Evolutionary conservation across 2,888 invertebrate species (phyloP), one percentile per base, ranked within the genome.

Genomic region (Aproaerema taeniolella): DNA sequence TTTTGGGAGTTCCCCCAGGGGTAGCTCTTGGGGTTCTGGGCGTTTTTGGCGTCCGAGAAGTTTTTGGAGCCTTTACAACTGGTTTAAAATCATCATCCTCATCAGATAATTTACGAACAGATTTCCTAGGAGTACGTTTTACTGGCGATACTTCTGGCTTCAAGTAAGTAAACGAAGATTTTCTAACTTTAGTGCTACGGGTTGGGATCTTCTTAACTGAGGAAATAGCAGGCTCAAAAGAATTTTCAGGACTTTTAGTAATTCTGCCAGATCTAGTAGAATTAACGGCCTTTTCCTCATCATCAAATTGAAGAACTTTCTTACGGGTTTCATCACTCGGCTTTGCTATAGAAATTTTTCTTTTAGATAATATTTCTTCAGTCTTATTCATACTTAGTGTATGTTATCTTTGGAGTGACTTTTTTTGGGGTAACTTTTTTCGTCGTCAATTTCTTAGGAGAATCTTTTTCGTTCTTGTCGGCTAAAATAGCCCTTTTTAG

Each of bases 401-500:
- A 30, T 24, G 76, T 69, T 24, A 46, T 16, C 45, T 62, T 70
- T 0, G 68, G 67, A 38, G 73, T 69, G 1, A 38, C 25, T 40
- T 72, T 73, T 39, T 69, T 73, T 1, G 80, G 79, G 1, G 76
- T 69, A 20, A 8, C 20, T 25, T 46, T 16, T 46, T 62, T 70
- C 0, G 68, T 67, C 36, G 73, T 69, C 1, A 38, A 24, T 41
- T 72, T 73, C 39, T 69, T 73, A 1, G 80, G 79, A 1, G 76
- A 69, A 25, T 71, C 66, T 47, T 75, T 83, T 38, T 79, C 83
- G 39, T 54, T 75, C 50, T 75, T 82, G 37, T 86, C 85, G 31
- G 80, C 64, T 38, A 86, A 49, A 33, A 87, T 86, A 14, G 86
- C 87, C 56, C 86, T 71, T 67, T 85, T 87, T 0, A 87, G 59